phyloP scores from a whole-genome alignment of 1,140 invertebrate genomes.

The Drosophila auraria region DNA sequence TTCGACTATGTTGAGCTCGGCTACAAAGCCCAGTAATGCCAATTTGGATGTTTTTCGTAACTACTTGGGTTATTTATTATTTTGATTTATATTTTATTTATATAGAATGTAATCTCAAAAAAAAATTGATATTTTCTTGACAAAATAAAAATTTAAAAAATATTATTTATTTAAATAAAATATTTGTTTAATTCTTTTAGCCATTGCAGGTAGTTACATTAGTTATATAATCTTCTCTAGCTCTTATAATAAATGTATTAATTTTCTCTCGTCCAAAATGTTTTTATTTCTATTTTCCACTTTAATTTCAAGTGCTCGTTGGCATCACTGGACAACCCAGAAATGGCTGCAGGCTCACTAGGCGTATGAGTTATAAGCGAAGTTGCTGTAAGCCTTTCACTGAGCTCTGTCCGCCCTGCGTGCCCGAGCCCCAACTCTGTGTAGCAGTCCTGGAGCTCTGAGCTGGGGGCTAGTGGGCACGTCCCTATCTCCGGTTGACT shows the following conservation, averaged over 20 bases:
- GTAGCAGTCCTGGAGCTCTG: not conserved
- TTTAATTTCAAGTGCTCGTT: not conserved
- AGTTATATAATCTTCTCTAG: too few relatives aligned
- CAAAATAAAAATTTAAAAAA: too few relatives aligned
- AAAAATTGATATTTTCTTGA: not conserved
- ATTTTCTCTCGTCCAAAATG: not conserved
- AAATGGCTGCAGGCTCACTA: conserved; percentile 38
- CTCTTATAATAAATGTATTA: too few relatives aligned
- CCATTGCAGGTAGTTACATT: not conserved
- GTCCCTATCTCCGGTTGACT: conserved; percentile 69
- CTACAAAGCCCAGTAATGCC: conserved; percentile 20
- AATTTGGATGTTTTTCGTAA: not conserved
- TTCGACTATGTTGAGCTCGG: conserved; percentile 58
- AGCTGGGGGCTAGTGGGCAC: conserved; percentile 44
- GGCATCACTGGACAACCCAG: conserved; percentile 30
- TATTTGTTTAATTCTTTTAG: too few relatives aligned
- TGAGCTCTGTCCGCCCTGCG: conserved; percentile 44
- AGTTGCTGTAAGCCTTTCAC: conserved; percentile 65
- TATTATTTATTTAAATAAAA: too few relatives aligned
- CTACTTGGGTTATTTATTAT: not conserved
- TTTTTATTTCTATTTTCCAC: not conserved
- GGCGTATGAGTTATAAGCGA: conserved; percentile 80
- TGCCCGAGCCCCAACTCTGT: conserved; percentile 21
- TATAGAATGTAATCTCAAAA: not conserved
- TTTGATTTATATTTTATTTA: not conserved